Conservation (phyloP, 2,888 invertebrate species). For the Parnassius mnemosyne region DNA sequence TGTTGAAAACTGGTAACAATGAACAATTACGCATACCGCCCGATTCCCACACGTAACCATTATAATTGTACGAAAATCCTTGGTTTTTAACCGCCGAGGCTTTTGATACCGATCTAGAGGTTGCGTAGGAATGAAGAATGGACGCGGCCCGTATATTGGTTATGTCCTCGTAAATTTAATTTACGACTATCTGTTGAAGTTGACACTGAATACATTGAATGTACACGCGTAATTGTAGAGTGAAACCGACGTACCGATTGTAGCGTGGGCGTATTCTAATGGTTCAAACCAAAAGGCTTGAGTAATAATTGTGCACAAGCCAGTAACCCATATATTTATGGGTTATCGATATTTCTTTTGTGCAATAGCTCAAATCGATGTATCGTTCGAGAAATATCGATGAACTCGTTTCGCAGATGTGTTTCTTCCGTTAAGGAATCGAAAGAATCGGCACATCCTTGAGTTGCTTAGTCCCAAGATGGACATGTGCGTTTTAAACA, state of each 20-base stretch:
- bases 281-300: background rate
- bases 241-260: background rate
- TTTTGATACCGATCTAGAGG: conserved; percentile 66
- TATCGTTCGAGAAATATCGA: too few relatives aligned
- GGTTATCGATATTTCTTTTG: too few relatives aligned
- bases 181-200: background rate
- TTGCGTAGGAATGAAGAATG: conserved; percentile 41
- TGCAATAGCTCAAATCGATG: too few relatives aligned
- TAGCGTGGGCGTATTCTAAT: background rate
- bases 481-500: too few relatives aligned
- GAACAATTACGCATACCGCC: conserved; percentile 53
- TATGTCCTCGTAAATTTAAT: conserved; percentile 10
- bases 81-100: conserved; percentile 56
- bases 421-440: too few relatives aligned
- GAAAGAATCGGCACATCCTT: too few relatives aligned
- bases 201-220: conserved; percentile 3
- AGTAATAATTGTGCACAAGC: background rate
- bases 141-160: conserved; percentile 24
- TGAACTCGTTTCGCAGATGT: too few relatives aligned
- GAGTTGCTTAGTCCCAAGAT: too few relatives aligned
- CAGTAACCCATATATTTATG: background rate
- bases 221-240: background rate
- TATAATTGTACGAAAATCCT: conserved; percentile 65
- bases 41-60: conserved; percentile 57
- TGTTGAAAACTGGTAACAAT: conserved; percentile 55